Evolutionary conservation across 2,113 vertebrate species (phyloP), one percentile per base, ranked within the genome.

Genomic region (Seriola aureovittata): DNA sequence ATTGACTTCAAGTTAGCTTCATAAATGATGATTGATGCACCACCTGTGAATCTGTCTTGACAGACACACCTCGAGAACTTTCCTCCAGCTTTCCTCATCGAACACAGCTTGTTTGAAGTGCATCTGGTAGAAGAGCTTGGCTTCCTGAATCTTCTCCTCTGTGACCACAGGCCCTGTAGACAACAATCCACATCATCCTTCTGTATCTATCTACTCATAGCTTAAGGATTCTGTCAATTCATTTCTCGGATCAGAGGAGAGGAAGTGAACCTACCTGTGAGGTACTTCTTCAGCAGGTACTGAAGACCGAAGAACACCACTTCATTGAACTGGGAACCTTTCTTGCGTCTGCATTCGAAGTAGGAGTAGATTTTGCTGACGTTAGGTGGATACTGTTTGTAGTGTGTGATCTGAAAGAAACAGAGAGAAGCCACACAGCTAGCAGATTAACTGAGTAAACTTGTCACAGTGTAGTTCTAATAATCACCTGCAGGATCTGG

Each of bases 291-390:
- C 52, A 96, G 80, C 21, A 96, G 91, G 70, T 96, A 95, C 85
- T 96, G 94, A 32, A 96, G 92, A 21, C 95, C 95, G 11, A 95
- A 96, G 75, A 96, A 96, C 67, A 96, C 94, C 71, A 95, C 93
- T 83, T 95, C 94, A 8, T 23, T 94, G 54, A 94, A 94, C 73
- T 90, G 94, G 34, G 86, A 80, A 12, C 89, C 93, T 67, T 92
- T 95, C 81, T 91, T 93, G 34, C 60, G 82, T 29, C 95, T 84
- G 78, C 95, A 96, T 70, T 96, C 95, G 64, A 96, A 96, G 88
- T 96, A 96, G 21, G 95, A 96, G 85, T 96, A 96, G 54, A 96
- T 89, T 75, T 94, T 95, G 84, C 25, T 93, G 85, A 95, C 62
- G n/a, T 94, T 84, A 34, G 94, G 95, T 38, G 95, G 94, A 72